Conservation (phyloP, 2,888 invertebrate species). For the Zonitis immaculata region DNA sequence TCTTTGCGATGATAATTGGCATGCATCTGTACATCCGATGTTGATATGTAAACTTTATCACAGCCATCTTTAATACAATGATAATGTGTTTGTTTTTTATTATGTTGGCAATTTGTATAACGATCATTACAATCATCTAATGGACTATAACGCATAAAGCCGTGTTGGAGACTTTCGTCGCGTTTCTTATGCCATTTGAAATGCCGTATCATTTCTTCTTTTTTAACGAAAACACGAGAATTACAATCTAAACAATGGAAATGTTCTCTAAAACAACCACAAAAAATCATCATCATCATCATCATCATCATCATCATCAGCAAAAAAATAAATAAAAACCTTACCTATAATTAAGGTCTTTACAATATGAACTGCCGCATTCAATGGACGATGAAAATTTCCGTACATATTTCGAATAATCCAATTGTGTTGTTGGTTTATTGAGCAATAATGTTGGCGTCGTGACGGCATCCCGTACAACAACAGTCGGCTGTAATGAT, state of each 20-base stretch:
- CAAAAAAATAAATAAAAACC: background rate
- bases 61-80: constrained; percentile 94
- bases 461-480: constrained; percentile 49
- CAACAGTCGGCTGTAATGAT: constrained; percentile 49
- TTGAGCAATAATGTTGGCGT: constrained; percentile 55
- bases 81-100: constrained; percentile 92
- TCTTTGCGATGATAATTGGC: constrained; percentile 98
- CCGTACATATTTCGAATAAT: constrained; percentile 86
- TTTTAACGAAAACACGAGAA: constrained; percentile 87
- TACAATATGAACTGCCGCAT: constrained; percentile 80
- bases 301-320: background rate
- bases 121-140: constrained; percentile 89
- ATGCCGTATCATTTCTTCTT: constrained; percentile 98
- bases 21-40: constrained; percentile 99
- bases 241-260: constrained; percentile 85
- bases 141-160: constrained; percentile 88
- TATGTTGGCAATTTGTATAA: constrained; percentile 71
- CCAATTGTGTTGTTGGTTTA: constrained; percentile 64
- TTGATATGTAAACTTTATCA: constrained; percentile 96
- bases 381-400: constrained; percentile 77
- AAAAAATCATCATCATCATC: background rate
- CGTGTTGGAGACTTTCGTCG: constrained; percentile 92
- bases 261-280: constrained; percentile 64
- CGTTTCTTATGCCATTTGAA: constrained; percentile 99
- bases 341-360: constrained; percentile 74